Conservation (phyloP, 1,140 invertebrate genomes). For the Steinernema khuongi region DNA sequence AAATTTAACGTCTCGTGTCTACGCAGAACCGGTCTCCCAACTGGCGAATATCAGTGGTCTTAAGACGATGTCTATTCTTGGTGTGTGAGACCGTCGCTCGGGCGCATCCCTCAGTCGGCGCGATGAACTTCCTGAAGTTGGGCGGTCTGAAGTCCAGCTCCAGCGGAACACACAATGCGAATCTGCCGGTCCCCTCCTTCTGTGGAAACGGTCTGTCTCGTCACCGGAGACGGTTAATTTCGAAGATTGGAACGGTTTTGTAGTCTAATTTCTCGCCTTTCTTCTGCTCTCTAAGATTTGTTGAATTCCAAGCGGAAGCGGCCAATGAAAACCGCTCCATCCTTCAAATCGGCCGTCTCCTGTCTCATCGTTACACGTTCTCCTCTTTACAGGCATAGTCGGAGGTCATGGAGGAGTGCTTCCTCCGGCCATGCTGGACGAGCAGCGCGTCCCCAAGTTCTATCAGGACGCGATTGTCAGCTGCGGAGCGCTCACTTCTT, state of each 20-base stretch:
- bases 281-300: no score
- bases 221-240: background rate
- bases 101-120: background rate
- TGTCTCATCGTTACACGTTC: background rate
- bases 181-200: background rate
- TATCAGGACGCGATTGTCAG: constrained; percentile 44
- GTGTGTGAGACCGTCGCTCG: no score
- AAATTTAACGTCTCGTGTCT: no score
- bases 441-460: constrained; percentile 44
- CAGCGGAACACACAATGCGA: no score
- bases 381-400: background rate
- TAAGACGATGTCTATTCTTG: no score
- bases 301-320: no score
- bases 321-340: no score
- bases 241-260: no score
- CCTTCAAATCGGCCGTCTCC: no score
- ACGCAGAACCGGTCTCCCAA: no score
- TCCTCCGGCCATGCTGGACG: constrained; percentile 46
- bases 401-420: constrained; percentile 43
- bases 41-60: no score
- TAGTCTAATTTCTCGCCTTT: no score
- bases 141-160: background rate
- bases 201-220: background rate
- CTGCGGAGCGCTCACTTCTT: constrained; percentile 42
- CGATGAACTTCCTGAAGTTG: background rate